Base-by-base conservation (phyloP, 2,113 vertebrate species). In the Tachysurus vachellii region DNA sequence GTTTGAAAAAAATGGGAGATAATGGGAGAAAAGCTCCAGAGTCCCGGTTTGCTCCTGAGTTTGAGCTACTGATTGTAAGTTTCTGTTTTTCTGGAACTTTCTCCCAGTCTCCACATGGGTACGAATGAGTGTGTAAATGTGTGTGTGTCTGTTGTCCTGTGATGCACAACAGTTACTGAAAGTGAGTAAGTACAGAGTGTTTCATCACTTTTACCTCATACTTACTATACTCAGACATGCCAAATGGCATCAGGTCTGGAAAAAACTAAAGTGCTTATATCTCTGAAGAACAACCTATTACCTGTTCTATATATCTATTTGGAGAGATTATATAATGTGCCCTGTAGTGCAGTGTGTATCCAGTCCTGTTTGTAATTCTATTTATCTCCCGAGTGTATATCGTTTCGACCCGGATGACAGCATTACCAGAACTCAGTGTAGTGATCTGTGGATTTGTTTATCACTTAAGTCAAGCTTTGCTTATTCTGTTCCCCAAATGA, bases 381-480 rank as follows among this genome's bases (percentile, higher is more conserved):
- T 84, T 86, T 87, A 89, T 88, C 84, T 86, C 88, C 84, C 85
- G 89, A 91, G 89, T 84, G 77, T 91, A 88, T 50, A 66, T 90
- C 88, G 89, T 56, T 50, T 42, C 89, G 91, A 91, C 91, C 88
- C 90, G 85, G 83, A 90, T 91, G 93, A 92, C 92, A 92, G 90
- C 88, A 84, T 81, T 4, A 6, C 80, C 28, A 23, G 47, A 75
- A 68, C 57, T 68, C 81, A 75, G 85, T 64, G 80, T 66, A 66
- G 79, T 71, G 83, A 87, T 44, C 85, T 85, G 86, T 87, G 61
- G 54, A 57, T 71, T 54, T 86, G 53, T 79, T 57, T 66, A 66
- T 66, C 82, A 81, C 79, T 79, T 87, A 61, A 28, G 56, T 71
- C 59, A 80, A 73, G 89, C 80, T 84, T 84, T 85, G 82, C 85